phyloP scores from a whole-genome alignment of 37 sponge, comb jelly and placozoan species.

The Oscarella lobularis region DNA sequence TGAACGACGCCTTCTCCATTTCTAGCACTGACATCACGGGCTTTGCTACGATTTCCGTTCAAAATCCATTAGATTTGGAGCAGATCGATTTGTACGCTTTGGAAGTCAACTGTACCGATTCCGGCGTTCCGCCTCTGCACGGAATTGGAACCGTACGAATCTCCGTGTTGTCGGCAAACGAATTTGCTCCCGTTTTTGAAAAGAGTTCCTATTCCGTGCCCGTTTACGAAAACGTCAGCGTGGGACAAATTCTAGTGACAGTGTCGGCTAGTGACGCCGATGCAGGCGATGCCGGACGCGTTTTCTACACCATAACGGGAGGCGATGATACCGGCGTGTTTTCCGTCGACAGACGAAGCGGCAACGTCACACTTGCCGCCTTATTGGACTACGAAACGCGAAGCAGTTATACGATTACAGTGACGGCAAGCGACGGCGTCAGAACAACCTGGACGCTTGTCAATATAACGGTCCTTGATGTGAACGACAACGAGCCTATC shows the following conservation, averaged over 20 bases:
- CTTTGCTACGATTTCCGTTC: no score
- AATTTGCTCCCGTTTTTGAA: constrained; percentile 28
- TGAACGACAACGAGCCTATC: constrained; percentile 1
- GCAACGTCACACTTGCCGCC: neutral
- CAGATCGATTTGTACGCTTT: constrained; percentile 7
- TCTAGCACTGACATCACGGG: no score
- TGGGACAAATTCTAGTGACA: constrained; percentile 11
- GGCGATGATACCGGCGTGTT: neutral
- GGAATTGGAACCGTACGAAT: constrained; percentile 8
- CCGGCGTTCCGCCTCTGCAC: constrained; percentile 2
- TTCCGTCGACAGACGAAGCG: neutral
- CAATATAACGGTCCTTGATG: neutral
- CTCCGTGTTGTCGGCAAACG: constrained; percentile 36
- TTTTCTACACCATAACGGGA: neutral
- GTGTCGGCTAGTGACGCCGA: constrained; percentile 19
- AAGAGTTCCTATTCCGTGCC: constrained; percentile 7
- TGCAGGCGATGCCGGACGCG: neutral
- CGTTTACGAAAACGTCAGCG: constrained; percentile 13
- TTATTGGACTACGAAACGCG: neutral
- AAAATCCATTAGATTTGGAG: no score
- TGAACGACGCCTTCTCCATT: constrained; percentile 5
- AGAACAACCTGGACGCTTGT: neutral
- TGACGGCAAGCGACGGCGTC: neutral
- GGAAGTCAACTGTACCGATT: constrained; percentile 23
- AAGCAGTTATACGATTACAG: neutral